Evolutionary conservation across 2,888 invertebrate genomes (phyloP).

Genomic region (Phengaris alcon): DNA sequence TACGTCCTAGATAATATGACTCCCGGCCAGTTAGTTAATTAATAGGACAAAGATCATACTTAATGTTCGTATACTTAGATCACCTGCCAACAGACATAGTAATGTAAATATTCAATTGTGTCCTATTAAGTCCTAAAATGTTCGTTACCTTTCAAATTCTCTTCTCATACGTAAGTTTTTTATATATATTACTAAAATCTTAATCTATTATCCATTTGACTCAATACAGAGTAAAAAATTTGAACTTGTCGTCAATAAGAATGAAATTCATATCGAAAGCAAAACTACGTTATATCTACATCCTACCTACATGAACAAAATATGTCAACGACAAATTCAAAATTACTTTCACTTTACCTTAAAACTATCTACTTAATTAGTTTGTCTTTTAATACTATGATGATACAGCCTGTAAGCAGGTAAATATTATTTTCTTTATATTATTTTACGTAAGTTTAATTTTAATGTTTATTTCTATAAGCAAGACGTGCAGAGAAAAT

Average conservation of each 20-base stretch:
- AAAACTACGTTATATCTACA: too few species aligned
- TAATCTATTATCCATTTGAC: constrained; percentile 1
- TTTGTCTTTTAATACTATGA: constrained; percentile 1
- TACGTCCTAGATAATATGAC: background rate
- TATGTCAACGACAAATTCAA: background rate
- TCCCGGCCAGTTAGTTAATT: background rate
- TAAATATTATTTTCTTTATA: too few species aligned
- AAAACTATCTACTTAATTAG: background rate
- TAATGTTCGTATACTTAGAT: too few species aligned
- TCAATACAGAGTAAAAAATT: background rate
- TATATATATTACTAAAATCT: background rate
- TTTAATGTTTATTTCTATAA: too few species aligned
- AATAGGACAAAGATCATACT: background rate
- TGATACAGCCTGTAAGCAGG: background rate
- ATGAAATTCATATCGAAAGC: background rate
- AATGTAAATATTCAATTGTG: too few species aligned
- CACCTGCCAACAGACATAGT: too few species aligned
- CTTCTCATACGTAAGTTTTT: background rate
- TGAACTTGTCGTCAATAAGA: background rate
- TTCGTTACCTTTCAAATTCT: background rate
- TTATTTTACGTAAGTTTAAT: too few species aligned
- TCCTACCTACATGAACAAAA: background rate
- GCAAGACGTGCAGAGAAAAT: too few species aligned
- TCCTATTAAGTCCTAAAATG: too few species aligned
- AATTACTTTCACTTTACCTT: background rate